Base-by-base conservation (phyloP, 2,113 vertebrate species). In the Myrmecobius fasciatus region DNA sequence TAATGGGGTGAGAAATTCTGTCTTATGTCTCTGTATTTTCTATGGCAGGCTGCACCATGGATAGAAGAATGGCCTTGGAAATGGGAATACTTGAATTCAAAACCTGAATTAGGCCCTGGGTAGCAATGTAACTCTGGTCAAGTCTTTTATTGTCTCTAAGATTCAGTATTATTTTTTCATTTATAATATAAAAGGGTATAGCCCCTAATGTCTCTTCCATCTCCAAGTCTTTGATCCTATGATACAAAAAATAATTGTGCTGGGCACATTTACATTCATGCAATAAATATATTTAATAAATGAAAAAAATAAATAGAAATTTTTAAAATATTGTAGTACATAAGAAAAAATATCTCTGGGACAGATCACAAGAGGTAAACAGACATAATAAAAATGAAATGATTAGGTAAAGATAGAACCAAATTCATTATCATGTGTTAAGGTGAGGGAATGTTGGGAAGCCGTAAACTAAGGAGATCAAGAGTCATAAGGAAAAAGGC, bases 401-500 rank as follows among this genome's bases (percentile, higher is more conserved):
- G 3, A n/a, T 43, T 83, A 22, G 17, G 6, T 83, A 75, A 60
- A 60, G 60, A 43, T 43, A 43, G 43, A 43, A 75, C 0, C 36
- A 75, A 75, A n/a, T 83, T 83, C n/a, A 43, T 43, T 83, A 20
- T 43, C 36, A 83, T 83, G 67, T 22, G 7, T 43, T 83, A 83
- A 83, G 7, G 1, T 83, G n/a, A 83, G n/a, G n/a, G 43, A 43
- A 24, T 43, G n/a, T 83, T 83, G 43, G n/a, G 8, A 43, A 83
- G 43, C 20, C 14, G 67, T 43, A 22, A 83, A 83, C 20, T 83
- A 20, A 83, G 67, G 0, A 43, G 20, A 83, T 20, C 5, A 8
- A 43, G 17, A 7, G 20, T 75, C 4, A 25, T n/a, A n/a, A n/a
- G n/a, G 36, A 20, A 1, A n/a, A n/a, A 2, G 6, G 0, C n/a